These are phyloP conservation scores for Clitarchus hookeri DNA, from an alignment of 2,888 invertebrate genomes.

Conservation along the genomic window DNA sequence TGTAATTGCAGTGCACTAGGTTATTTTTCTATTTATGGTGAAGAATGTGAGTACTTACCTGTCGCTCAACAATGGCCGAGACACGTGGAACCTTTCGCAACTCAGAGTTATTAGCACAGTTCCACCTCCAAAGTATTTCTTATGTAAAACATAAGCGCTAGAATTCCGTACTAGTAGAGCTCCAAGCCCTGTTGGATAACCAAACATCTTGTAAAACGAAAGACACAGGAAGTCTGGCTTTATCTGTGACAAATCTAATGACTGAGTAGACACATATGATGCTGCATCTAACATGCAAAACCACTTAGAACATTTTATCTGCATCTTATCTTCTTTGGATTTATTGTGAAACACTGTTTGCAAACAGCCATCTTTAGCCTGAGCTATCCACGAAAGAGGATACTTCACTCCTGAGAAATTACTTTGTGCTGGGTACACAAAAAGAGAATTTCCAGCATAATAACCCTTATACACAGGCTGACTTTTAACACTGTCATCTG, in stretches of 20 bases:
- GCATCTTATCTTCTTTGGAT: neutral
- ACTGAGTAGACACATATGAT: slow-evolving; percentile 74
- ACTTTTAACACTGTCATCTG: no score
- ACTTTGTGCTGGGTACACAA: slow-evolving; percentile 90
- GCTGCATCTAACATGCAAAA: slow-evolving; percentile 88
- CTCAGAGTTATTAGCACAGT: slow-evolving; percentile 86
- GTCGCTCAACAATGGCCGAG: slow-evolving; percentile 69
- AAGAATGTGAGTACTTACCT: slow-evolving; percentile 60
- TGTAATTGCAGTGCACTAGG: no score
- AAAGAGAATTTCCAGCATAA: slow-evolving; percentile 60
- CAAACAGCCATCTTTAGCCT: slow-evolving; percentile 64
- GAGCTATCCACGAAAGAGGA: slow-evolving; percentile 72
- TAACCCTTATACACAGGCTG: neutral
- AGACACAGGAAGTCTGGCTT: slow-evolving; percentile 89
- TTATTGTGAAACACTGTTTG: neutral
- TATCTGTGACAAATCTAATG: slow-evolving; percentile 69
- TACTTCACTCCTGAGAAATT: slow-evolving; percentile 95
- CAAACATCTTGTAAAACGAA: slow-evolving; percentile 97
- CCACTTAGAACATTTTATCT: slow-evolving; percentile 59
- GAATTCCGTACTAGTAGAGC: slow-evolving; percentile 78
- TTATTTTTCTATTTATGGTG: no score
- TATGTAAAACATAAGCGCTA: slow-evolving; percentile 64
- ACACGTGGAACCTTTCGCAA: slow-evolving; percentile 70
- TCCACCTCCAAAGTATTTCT: slow-evolving; percentile 91
- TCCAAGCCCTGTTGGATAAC: slow-evolving; percentile 94